These are phyloP conservation scores for Linepithema humile DNA, from an alignment of 1,140 invertebrate species.

Conservation along the genomic window DNA sequence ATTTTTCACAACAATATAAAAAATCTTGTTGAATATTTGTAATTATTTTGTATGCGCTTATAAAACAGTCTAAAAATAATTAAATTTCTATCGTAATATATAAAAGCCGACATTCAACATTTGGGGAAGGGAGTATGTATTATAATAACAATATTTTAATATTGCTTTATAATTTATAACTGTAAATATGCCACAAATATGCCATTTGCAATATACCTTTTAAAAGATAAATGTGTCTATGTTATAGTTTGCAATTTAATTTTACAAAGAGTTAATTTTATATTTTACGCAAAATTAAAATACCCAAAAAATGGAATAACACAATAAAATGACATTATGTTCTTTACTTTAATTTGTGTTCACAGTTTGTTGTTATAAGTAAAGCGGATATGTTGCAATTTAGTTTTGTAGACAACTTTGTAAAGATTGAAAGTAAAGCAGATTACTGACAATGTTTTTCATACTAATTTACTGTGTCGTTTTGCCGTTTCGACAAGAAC, in stretches of 20 bases:
- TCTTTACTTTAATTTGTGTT: background rate
- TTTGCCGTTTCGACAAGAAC: background rate
- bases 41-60: background rate
- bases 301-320: background rate
- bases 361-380: background rate
- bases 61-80: conserved; percentile 17
- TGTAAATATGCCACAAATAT: background rate
- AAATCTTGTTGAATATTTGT: conserved; percentile 39
- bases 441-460: conserved; percentile 6
- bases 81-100: background rate
- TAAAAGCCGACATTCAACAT: background rate
- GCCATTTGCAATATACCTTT: background rate
- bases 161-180: background rate
- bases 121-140: too few relatives aligned
- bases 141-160: conserved; percentile 17
- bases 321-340: background rate
- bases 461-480: background rate
- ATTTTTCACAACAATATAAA: conserved; percentile 46
- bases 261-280: background rate
- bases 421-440: background rate
- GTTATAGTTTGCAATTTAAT: background rate
- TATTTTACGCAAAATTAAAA: background rate
- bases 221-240: background rate
- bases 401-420: background rate
- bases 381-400: background rate